Evolutionary conservation across 2,888 invertebrate genomes (phyloP), one percentile per base, ranked within the genome.

Genomic region (Noctuana brunneofusca): DNA sequence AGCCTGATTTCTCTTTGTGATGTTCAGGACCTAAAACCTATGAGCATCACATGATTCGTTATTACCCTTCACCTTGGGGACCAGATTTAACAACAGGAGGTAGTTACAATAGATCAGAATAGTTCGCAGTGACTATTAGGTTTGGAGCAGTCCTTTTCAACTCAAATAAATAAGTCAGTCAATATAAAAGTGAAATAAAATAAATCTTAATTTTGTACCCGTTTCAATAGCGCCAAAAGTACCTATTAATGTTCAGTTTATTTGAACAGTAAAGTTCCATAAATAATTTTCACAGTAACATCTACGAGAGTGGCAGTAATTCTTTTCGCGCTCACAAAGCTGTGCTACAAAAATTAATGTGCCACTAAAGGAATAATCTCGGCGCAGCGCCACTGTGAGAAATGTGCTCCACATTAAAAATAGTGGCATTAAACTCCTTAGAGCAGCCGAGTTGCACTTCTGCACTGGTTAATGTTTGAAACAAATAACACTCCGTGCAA

Each of bases 401-500:
- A 55, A 62, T 49, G 41, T 11, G 49, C 38, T 48, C 18, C 55
- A 55, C 55, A 20, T 62, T 38, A 53, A 49, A 62, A 62, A 54
- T 54, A 49, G 48, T 22, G 16, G 62, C 57, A 48, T 49, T 57
- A 57, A 48, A 32, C 32, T 49, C 35, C 57, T 62, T 22, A 58
- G 50, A 38, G 27, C 58, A 41, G 58, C 38, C 52, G 46, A 62
- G 62, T 49, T 48, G 48, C 48, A 62, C 62, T 58, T 38, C 22
- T 54, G 27, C 49, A 48, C 60, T 54, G 55, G 48, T 48, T 62
- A 55, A 62, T 62, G 55, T 55, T 27, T n/a, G 27, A 62, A 62
- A 55, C 62, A 55, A 58, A 52, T 60, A 54, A 54, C 62, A 62
- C 49, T 62, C 49, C 54, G 52, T 50, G 35, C 62, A 50, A 71